These are phyloP conservation scores for Stegastes partitus DNA, from an alignment of 2,113 vertebrate genomes.

Conservation along the genomic window DNA sequence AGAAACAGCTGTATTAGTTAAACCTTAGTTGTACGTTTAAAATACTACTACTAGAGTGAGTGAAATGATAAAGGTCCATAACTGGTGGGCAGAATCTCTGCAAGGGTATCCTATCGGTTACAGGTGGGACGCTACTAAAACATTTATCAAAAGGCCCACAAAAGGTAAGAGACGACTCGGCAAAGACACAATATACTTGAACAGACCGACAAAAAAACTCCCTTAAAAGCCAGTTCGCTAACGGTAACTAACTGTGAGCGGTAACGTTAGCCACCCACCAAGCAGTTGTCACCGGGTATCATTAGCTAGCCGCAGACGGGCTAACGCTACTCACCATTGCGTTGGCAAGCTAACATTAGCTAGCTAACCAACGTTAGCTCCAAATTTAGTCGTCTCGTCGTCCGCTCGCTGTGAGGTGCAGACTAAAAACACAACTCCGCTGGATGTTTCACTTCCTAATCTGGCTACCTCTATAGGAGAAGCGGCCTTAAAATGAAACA, in stretches of 20 bases:
- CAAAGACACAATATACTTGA: neutral
- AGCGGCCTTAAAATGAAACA: neutral
- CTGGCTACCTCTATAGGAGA: neutral
- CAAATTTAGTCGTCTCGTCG: constrained; percentile 29
- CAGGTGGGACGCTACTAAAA: constrained; percentile 55
- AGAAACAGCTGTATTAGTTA: constrained; percentile 11
- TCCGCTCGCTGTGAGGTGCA: constrained; percentile 6
- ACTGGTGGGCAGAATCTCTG: constrained; percentile 41
- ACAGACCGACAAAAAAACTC: neutral
- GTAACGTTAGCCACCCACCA: constrained; percentile 47
- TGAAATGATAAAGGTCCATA: neutral
- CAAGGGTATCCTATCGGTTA: constrained; percentile 34
- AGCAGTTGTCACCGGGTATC: constrained; percentile 38
- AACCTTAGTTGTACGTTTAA: neutral
- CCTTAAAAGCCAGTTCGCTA: neutral
- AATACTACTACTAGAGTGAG: neutral
- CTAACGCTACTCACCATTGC: constrained; percentile 76
- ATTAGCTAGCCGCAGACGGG: constrained; percentile 51
- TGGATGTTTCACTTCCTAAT: neutral
- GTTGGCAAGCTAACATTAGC: constrained; percentile 74
- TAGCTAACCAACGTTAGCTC: constrained; percentile 75
- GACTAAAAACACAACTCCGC: constrained; percentile 13
- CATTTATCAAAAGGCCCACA: constrained; percentile 15
- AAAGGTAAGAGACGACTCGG: neutral
- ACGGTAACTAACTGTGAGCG: constrained; percentile 28